These are phyloP conservation scores for Andrena fulva DNA, from an alignment of 2,888 invertebrate genomes.

Conservation along the genomic window DNA sequence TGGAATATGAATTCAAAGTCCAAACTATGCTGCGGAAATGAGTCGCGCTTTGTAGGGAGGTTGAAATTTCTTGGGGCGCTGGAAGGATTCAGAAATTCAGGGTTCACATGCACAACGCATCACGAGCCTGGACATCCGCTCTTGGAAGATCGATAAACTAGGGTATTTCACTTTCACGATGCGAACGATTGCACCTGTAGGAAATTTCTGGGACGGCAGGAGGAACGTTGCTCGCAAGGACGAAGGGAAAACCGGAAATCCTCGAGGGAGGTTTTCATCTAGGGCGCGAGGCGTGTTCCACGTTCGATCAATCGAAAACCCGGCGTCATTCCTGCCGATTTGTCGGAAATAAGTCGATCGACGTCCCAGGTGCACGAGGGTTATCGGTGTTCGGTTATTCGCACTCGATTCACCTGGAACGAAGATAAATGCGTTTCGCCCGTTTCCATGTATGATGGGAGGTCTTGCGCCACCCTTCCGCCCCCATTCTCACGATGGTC, in stretches of 20 bases:
- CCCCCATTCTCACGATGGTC: background rate
- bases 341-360: slow-evolving; percentile 73
- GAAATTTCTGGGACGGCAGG: slow-evolving; percentile 31
- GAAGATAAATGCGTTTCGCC: slow-evolving; percentile 75
- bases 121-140: background rate
- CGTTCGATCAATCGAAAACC: slow-evolving; percentile 71
- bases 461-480: background rate
- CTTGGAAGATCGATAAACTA: slow-evolving; percentile 6
- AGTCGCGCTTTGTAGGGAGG: too few relatives aligned
- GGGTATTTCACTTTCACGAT: slow-evolving; percentile 26
- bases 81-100: too few relatives aligned
- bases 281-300: slow-evolving; percentile 42
- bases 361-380: slow-evolving; percentile 74
- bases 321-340: slow-evolving; percentile 69
- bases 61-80: too few relatives aligned
- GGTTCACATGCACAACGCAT: background rate
- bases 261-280: slow-evolving; percentile 48
- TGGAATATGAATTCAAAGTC: too few relatives aligned
- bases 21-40: slow-evolving; percentile 4
- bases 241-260: slow-evolving; percentile 31
- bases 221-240: slow-evolving; percentile 31
- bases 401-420: slow-evolving; percentile 76
- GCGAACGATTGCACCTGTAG: slow-evolving; percentile 48
- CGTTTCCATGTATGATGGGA: slow-evolving; percentile 59
- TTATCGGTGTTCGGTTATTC: slow-evolving; percentile 70